Conservation (phyloP, 2,888 invertebrate species). For the Xylocampa areola region DNA sequence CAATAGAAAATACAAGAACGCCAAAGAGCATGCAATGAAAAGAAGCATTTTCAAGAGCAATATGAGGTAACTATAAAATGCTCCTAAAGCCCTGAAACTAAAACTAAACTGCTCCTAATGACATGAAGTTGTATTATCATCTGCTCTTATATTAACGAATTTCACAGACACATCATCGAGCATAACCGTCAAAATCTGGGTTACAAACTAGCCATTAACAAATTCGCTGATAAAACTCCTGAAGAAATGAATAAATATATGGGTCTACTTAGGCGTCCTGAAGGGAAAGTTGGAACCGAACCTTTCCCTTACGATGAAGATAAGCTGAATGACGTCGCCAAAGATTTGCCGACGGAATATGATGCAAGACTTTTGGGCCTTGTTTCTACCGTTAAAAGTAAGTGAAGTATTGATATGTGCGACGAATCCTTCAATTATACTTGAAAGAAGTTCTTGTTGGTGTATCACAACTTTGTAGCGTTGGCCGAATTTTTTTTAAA, state of each 20-base stretch:
- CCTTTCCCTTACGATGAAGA: slow-evolving; percentile 73
- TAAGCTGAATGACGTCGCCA: slow-evolving; percentile 56
- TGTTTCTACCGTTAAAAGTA: slow-evolving; percentile 74
- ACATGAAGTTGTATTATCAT: too few relatives aligned
- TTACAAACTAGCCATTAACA: slow-evolving; percentile 74
- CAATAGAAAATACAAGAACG: slow-evolving; percentile 36
- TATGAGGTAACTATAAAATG: slow-evolving; percentile 42
- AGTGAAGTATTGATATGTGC: slow-evolving; percentile 39
- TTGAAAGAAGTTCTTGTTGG: too few relatives aligned
- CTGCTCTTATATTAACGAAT: neutral
- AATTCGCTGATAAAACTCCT: slow-evolving; percentile 77
- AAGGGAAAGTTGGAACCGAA: slow-evolving; percentile 68
- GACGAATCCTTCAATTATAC: too few relatives aligned
- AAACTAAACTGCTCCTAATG: neutral
- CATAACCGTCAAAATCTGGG: slow-evolving; percentile 70
- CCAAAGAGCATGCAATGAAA: slow-evolving; percentile 39
- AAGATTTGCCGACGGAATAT: slow-evolving; percentile 68
- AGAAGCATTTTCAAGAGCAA: slow-evolving; percentile 45
- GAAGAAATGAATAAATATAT: slow-evolving; percentile 70
- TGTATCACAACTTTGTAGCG: too few relatives aligned
- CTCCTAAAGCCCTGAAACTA: neutral
- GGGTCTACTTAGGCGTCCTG: slow-evolving; percentile 65
- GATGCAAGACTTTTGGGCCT: slow-evolving; percentile 73
- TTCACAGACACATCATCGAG: slow-evolving; percentile 63
- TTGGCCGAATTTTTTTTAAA: too few relatives aligned